Evolutionary conservation across 2,113 vertebrate species (phyloP).

Genomic region (Cottus gobio): DNA sequence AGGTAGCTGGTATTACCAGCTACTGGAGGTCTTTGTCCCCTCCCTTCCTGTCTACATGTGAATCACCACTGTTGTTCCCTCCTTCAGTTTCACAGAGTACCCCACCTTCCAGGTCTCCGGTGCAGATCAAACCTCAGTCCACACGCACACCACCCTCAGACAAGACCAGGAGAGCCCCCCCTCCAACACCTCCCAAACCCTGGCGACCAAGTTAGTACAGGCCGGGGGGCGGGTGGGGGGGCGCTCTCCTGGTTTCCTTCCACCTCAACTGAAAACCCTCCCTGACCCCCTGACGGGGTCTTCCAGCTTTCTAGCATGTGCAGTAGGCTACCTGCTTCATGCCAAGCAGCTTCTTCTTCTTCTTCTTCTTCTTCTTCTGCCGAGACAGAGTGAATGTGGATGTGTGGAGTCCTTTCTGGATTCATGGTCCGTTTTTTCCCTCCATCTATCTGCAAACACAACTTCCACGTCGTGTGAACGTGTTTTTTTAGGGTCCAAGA

Average conservation of each 20-base stretch:
- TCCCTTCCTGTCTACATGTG: conserved; percentile 47
- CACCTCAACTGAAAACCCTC: conserved; percentile 28
- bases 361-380: conserved; percentile 27
- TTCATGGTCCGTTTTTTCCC: background rate
- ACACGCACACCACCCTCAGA: conserved; percentile 82
- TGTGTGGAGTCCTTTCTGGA: conserved; percentile 18
- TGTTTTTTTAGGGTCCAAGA: background rate
- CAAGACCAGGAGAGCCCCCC: conserved; percentile 84
- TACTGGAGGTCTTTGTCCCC: conserved; percentile 22
- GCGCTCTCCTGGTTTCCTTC: conserved; percentile 65
- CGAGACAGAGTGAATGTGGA: conserved; percentile 45
- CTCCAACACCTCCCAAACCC: conserved; percentile 88
- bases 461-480: background rate
- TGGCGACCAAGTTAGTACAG: conserved; percentile 88
- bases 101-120: conserved; percentile 76
- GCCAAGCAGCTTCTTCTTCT: conserved; percentile 33
- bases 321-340: conserved; percentile 66
- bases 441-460: too few relatives aligned
- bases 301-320: conserved; percentile 78
- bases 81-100: conserved; percentile 74
- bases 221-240: conserved; percentile 47
- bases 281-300: background rate
- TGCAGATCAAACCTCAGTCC: conserved; percentile 81
- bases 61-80: conserved; percentile 74
- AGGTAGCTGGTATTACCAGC: background rate